phyloP scores from a whole-genome alignment of 1,140 invertebrate genomes.

The Bombus superbus region DNA sequence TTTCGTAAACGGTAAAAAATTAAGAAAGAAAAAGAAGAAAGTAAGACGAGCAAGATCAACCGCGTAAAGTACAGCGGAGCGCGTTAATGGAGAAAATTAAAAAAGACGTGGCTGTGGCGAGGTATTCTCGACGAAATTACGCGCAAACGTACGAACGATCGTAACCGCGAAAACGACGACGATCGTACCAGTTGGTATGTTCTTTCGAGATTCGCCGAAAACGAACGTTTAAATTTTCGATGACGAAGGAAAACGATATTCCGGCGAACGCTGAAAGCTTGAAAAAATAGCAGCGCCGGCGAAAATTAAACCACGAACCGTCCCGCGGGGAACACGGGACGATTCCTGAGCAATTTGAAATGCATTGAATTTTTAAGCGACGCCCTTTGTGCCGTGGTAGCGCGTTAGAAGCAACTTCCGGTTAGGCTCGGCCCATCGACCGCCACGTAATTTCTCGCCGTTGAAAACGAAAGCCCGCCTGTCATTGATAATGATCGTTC shows the following conservation, averaged over 20 bases:
- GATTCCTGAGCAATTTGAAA: conserved; percentile 80
- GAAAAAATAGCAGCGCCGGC: conserved; percentile 54
- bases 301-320: conserved; percentile 66
- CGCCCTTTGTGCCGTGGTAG: conserved; percentile 67
- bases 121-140: too few species aligned
- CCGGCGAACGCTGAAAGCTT: conserved; percentile 6
- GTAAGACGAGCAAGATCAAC: too few species aligned
- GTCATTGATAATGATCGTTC: background rate
- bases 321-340: conserved; percentile 56
- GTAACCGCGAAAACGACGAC: background rate
- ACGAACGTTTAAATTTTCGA: conserved; percentile 26
- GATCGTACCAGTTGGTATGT: background rate
- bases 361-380: conserved; percentile 82
- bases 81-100: too few species aligned
- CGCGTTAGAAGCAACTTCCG: conserved; percentile 61
- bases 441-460: conserved; percentile 40
- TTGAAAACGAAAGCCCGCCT: background rate
- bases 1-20: background rate
- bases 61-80: too few species aligned
- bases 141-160: too few species aligned
- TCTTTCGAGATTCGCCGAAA: background rate
- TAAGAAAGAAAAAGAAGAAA: background rate
- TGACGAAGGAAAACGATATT: conserved; percentile 5
- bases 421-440: conserved; percentile 7
- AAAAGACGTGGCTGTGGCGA: too few species aligned